Evolutionary conservation across 2,888 invertebrate genomes (phyloP).

Genomic region (Ornithoptera alexandrae): DNA sequence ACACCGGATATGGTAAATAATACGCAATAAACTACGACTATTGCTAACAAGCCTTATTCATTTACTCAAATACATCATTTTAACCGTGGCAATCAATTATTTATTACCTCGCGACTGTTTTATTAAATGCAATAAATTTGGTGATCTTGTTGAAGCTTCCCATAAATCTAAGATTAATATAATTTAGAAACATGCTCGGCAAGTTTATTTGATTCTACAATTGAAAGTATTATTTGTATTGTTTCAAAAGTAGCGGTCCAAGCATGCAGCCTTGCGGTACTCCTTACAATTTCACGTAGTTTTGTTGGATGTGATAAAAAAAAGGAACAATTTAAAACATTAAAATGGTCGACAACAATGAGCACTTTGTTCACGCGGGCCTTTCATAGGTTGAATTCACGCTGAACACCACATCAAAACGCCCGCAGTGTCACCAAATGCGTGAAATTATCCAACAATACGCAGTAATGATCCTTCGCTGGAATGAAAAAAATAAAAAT

Average conservation of each 20-base stretch:
- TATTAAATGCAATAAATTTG: too few species aligned
- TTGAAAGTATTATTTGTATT: too few species aligned
- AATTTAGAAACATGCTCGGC: too few species aligned
- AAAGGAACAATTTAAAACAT: conserved; percentile 40
- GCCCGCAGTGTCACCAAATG: conserved; percentile 74
- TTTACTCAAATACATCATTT: neutral
- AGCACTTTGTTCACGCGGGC: conserved; percentile 50
- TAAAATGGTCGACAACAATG: conserved; percentile 44
- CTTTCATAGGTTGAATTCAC: conserved; percentile 53
- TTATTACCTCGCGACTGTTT: too few species aligned
- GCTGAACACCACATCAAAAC: conserved; percentile 65
- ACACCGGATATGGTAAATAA: conserved; percentile 5
- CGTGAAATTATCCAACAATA: conserved; percentile 77
- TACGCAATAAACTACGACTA: conserved; percentile 6
- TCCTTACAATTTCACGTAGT: conserved; percentile 29
- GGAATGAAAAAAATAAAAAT: conserved; percentile 66
- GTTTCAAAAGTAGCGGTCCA: conserved; percentile 34
- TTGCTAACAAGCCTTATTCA: conserved; percentile 1
- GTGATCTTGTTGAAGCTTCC: too few species aligned
- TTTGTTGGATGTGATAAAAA: conserved; percentile 36
- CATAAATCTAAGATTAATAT: too few species aligned
- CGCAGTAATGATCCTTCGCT: conserved; percentile 70
- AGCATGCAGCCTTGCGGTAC: conserved; percentile 31
- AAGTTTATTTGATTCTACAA: too few species aligned
- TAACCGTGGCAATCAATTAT: too few species aligned